Conservation (phyloP, 1,140 invertebrate genomes). For the Caenorhabditis inopinata region DNA sequence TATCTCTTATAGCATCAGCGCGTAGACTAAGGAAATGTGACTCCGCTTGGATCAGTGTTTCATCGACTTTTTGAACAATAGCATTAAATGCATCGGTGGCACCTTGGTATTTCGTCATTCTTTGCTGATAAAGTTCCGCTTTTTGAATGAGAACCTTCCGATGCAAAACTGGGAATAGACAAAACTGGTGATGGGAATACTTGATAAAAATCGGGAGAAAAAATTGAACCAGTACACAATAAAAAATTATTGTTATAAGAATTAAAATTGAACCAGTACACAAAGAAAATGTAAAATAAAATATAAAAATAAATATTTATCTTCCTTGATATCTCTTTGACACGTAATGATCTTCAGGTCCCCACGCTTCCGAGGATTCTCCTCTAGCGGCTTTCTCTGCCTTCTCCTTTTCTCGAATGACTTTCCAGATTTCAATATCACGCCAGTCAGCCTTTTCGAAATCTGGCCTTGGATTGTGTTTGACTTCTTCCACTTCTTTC, state of each 20-base stretch:
- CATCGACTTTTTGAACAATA: neutral
- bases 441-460: constrained; percentile 66
- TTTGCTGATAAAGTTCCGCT: neutral
- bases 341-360: constrained; percentile 60
- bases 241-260: too few relatives aligned
- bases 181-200: too few relatives aligned
- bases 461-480: constrained; percentile 63
- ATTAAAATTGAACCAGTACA: neutral
- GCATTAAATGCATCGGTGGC: neutral
- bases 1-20: neutral
- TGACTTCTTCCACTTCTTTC: constrained; percentile 52
- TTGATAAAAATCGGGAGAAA: too few relatives aligned
- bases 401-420: constrained; percentile 59
- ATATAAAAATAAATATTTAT: neutral
- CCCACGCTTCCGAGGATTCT: constrained; percentile 45
- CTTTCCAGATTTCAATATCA: constrained; percentile 66
- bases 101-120: neutral
- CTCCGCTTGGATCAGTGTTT: too few relatives aligned
- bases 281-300: neutral
- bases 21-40: neutral
- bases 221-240: too few relatives aligned
- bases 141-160: neutral
- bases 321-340: constrained; percentile 49
- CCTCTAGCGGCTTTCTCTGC: constrained; percentile 48
- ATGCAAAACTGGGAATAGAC: neutral